Base-by-base conservation (phyloP, 2,113 vertebrate species). In the Esox niger region DNA sequence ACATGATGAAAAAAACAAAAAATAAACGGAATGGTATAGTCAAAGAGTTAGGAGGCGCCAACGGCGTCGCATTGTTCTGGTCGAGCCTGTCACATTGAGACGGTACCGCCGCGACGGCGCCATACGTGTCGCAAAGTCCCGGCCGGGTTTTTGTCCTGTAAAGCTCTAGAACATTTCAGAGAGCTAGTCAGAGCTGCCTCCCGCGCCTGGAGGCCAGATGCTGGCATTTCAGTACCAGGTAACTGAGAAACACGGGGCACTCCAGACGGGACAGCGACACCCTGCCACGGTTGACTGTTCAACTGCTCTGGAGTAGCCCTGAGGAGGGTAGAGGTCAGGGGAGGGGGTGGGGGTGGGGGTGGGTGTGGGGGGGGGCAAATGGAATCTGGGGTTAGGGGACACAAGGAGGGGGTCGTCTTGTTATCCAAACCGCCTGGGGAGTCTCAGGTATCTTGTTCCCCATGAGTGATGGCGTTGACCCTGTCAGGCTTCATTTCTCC, bases 381-480 rank as follows among this genome's bases (percentile, higher is more conserved):
- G 27, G 17, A 52, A 23, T 27, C 13, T 43, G 38, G 17, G 13
- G 38, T 43, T 43, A 17, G 27, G 64, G 23, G n/a, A n/a, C n/a
- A n/a, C n/a, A 55, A 69, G 80, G 57, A 29, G 35, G 69, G 71
- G 82, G 79, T 61, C 11, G 77, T 66, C 77, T 76, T 85, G 82
- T 84, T 82, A 71, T 75, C 21, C 46, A 65, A n/a, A n/a, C n/a
- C n/a, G n/a, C 80, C 78, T 33, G 60, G 62, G 30, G 66, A 69
- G 71, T 80, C 79, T 74, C 74, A 79, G 71, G 78, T 87, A 76
- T 86, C 86, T 33, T 65, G 71, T 73, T 80, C 15, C 59, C 47
- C 23, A 80, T 64, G n/a, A n/a, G n/a, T n/a, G n/a, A n/a, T 83
- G 69, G 77, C 80, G 81, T 83, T 79, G 82, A 75, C 69, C 81